Conservation (phyloP, 2,113 vertebrate species). For the Ondatra zibethicus region DNA sequence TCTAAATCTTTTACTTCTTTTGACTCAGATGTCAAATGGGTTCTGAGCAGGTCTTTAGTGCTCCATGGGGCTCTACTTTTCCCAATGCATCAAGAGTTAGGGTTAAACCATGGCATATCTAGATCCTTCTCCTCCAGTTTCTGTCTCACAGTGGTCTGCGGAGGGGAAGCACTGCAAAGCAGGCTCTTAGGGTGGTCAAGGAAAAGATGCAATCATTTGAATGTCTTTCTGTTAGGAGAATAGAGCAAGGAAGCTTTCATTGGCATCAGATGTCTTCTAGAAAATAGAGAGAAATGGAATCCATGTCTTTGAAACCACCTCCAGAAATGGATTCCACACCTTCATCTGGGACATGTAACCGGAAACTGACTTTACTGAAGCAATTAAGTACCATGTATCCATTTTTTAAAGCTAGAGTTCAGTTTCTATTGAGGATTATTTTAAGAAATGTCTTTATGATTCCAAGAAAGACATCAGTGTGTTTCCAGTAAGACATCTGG, state of each 20-base stretch:
- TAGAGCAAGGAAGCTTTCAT: not conserved
- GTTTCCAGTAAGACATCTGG: constrained; percentile 61
- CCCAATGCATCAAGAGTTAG: not conserved
- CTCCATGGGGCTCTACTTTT: not conserved
- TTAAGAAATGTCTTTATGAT: constrained; percentile 36
- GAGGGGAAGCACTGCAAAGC: not conserved
- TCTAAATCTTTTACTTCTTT: not conserved
- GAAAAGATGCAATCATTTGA: not conserved
- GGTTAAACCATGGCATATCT: not conserved
- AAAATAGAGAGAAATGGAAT: not conserved
- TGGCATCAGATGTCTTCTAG: not conserved
- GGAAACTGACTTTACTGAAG: constrained; percentile 41
- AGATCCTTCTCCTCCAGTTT: not conserved
- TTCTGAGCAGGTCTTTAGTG: not conserved
- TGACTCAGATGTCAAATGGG: not conserved
- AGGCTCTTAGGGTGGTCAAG: not conserved
- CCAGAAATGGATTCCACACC: not conserved
- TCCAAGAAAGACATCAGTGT: constrained; percentile 51
- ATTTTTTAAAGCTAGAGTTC: not conserved
- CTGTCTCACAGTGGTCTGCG: not conserved
- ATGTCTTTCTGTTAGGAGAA: not conserved
- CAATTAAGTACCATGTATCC: not conserved
- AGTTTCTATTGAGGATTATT: constrained; percentile 40
- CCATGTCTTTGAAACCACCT: not conserved
- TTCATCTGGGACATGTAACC: not conserved